These are phyloP conservation scores for Pogonocichla stellata DNA, from an alignment of 2,113 vertebrate species.

Conservation along the genomic window DNA sequence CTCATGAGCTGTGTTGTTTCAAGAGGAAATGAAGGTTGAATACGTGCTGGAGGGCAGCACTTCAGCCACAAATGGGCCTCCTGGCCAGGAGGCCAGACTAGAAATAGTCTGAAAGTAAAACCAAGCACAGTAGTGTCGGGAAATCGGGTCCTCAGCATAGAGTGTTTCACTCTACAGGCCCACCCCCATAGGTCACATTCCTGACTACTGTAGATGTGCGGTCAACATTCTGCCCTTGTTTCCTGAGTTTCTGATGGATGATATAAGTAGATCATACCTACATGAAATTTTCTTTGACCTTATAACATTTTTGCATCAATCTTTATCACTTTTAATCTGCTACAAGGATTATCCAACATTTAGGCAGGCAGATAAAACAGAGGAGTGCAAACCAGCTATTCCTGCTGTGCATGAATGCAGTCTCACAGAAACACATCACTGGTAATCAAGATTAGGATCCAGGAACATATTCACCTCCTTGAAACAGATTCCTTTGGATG, in stretches of 20 bases:
- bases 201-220: rapidly evolving
- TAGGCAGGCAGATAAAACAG: not conserved
- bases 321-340: not conserved
- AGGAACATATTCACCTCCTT: not conserved
- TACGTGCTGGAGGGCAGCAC: not conserved
- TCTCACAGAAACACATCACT: not conserved
- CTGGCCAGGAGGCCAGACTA: not conserved
- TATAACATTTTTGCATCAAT: not conserved
- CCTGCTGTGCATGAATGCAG: not conserved
- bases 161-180: not conserved
- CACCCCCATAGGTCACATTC: rapidly evolving
- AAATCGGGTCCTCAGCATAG: not conserved
- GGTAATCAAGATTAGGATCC: not conserved
- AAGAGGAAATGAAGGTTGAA: not conserved
- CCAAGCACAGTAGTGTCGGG: not conserved
- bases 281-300: not conserved
- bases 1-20: not conserved
- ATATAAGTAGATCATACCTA: not conserved
- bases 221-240: not conserved
- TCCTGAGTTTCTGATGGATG: not conserved
- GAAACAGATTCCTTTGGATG: not conserved
- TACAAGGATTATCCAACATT: not conserved
- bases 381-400: not conserved
- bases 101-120: not conserved
- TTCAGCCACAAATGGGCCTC: not conserved